Percentiles rank a stretch among this genome's conserved stretches.
These are phyloP conservation scores for Catocala nupta DNA, from an alignment of 2,888 invertebrate species.

Conservation along the genomic window DNA sequence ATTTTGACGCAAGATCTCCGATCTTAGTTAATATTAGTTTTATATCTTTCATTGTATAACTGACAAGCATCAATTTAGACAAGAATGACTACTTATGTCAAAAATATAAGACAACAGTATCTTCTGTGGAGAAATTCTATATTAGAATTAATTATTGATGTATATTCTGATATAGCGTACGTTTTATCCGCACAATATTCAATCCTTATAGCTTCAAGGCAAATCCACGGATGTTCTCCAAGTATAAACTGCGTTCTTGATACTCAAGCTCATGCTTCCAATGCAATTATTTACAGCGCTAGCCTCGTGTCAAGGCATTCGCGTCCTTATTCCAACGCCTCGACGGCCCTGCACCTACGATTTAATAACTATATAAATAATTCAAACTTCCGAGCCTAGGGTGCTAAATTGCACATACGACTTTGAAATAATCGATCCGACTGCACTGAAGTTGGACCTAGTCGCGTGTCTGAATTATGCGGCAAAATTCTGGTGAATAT, in stretches of 20 bases:
- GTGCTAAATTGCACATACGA: neutral
- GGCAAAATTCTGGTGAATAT: neutral
- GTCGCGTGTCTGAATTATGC: constrained; percentile 1
- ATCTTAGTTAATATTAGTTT: too few species aligned
- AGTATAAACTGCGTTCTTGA: neutral
- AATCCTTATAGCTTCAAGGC: neutral
- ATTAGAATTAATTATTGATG: too few species aligned
- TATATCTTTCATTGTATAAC: too few species aligned
- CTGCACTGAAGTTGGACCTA: neutral
- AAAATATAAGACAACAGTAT: too few species aligned
- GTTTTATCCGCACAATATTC: neutral
- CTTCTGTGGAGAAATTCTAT: too few species aligned
- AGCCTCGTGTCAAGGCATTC: neutral
- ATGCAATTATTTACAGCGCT: constrained; percentile 1
- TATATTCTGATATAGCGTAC: too few species aligned
- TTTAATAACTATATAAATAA: neutral
- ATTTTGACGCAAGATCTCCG: too few species aligned
- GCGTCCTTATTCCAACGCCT: neutral
- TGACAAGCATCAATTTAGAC: too few species aligned
- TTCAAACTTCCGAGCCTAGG: neutral
- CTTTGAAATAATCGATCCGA: constrained; percentile 1
- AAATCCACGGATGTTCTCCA: neutral
- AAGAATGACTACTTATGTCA: too few species aligned
- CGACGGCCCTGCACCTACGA: neutral
- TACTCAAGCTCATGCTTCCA: neutral